These are phyloP conservation scores for Okapia johnstoni DNA, from an alignment of 2,113 vertebrate species.

Conservation along the genomic window DNA sequence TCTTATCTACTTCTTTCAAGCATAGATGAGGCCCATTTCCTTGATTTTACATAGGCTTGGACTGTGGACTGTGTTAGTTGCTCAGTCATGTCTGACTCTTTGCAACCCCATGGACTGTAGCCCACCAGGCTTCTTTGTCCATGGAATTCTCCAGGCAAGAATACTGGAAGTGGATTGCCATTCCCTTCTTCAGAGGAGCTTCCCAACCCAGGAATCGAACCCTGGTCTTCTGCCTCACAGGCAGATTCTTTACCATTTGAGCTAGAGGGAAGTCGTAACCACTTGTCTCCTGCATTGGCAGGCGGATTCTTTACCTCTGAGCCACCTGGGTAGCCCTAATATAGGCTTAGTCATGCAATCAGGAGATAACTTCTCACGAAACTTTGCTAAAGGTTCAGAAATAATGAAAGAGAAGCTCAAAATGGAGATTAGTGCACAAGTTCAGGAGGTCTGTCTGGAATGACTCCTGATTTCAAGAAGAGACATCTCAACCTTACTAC, in stretches of 20 bases:
- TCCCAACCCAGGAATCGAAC: background rate
- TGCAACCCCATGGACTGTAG: background rate
- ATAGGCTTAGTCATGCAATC: background rate
- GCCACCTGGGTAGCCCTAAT: background rate
- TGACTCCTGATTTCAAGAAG: background rate
- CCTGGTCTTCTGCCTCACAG: background rate
- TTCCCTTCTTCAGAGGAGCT: background rate
- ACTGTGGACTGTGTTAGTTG: background rate
- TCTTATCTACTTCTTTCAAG: background rate
- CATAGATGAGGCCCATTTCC: background rate
- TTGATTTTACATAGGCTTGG: background rate
- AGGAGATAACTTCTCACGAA: background rate
- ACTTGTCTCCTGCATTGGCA: background rate
- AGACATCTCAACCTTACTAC: background rate
- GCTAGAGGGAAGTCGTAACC: background rate
- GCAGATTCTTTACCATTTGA: background rate
- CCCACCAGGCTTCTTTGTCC: background rate
- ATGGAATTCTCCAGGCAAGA: background rate
- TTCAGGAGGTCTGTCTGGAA: background rate
- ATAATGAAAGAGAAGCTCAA: background rate
- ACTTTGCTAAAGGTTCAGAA: background rate
- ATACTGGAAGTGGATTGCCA: background rate
- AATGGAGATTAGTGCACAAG: background rate
- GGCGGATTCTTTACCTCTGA: background rate
- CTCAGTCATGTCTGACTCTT: background rate